Evolutionary conservation across 1,140 invertebrate genomes (phyloP), one percentile per base, ranked within the genome.

Genomic region (Globodera rostochiensis): DNA sequence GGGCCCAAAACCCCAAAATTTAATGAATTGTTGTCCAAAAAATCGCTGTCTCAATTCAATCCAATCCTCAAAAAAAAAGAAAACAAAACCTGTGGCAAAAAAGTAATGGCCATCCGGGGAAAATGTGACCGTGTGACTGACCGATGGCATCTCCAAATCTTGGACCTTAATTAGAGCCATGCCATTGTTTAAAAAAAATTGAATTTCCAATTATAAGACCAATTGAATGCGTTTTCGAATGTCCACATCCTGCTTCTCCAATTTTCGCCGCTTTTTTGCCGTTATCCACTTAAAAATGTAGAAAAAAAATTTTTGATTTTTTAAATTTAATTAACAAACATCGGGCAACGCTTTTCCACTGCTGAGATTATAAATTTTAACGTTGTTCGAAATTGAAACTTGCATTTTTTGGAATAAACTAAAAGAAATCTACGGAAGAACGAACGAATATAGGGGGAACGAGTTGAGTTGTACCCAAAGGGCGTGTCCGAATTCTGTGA

Each of bases 281-380:
- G 95, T 93, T 74, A 98, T 91, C 96, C 96, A 98, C 95, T 97
- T 88, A 80, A 93, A 93, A 86, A 80, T 81, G 81, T 80, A 71
- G 77, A 75, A 21, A 82, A 57, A 67, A 80, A 82, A 74, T 69
- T 13, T 79, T 82, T 82, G 86, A 75, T n/a, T 25, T 82, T 5
- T 53, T 25, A 80, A 81, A 53, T 79, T 45, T 77, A 84, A 53
- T 11, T 15, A 19, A 19, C 57, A 64, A 64, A 97, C 95, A 90
- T 98, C 96, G 78, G 97, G 97, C 82, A 98, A 91, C 53, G 95
- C 95, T 92, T 97, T 98, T 82, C 96, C 96, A 83, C 94, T 94
- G 91, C 95, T 98, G 45, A 98, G 91, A 92, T 98, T 98, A 90
- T 98, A 98, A 79, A 98, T 97, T 92, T 98, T 98, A 4, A 98